Evolutionary conservation across 64 coral and sea anemone species (phyloP).

Genomic region (Anthopleura sola): DNA sequence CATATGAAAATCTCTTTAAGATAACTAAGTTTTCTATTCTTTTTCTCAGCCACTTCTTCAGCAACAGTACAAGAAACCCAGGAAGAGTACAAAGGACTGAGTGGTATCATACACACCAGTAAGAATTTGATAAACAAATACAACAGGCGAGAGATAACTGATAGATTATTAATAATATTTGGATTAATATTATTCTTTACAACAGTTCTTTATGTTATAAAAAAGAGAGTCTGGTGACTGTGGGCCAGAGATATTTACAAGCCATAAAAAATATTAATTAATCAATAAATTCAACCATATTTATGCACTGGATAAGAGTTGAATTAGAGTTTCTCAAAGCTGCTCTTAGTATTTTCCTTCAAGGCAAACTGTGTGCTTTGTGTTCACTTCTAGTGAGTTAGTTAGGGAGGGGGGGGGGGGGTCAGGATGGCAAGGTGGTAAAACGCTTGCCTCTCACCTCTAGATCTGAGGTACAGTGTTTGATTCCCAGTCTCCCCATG

Average conservation of each 20-base stretch:
- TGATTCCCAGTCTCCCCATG: too few species aligned
- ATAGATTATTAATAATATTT: slow-evolving; percentile 93
- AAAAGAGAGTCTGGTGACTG: slow-evolving; percentile 53
- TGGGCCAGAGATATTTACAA: background rate
- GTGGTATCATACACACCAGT: slow-evolving; percentile 85
- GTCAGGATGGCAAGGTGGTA: too few species aligned
- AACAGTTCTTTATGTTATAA: slow-evolving; percentile 91
- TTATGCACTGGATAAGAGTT: too few species aligned
- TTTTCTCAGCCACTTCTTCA: slow-evolving; percentile 69
- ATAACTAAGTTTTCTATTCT: background rate
- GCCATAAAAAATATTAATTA: too few species aligned
- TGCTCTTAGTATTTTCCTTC: too few species aligned
- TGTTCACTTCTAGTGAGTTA: too few species aligned
- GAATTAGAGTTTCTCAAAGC: too few species aligned
- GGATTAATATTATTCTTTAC: slow-evolving; percentile 88
- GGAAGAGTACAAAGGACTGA: slow-evolving; percentile 90
- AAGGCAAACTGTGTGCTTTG: too few species aligned
- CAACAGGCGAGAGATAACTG: slow-evolving; percentile 86
- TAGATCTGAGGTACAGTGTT: too few species aligned
- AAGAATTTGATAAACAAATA: slow-evolving; percentile 95
- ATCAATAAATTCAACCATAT: too few species aligned
- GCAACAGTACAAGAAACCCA: slow-evolving; percentile 79
- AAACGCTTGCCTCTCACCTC: too few species aligned
- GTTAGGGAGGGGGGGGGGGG: too few species aligned
- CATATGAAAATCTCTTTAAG: background rate